A percentile compares a stretch with the other conserved stretches of the same genome.
Evolutionary conservation across 2,888 invertebrate genomes (phyloP).

Genomic region (Watsonalla binaria): DNA sequence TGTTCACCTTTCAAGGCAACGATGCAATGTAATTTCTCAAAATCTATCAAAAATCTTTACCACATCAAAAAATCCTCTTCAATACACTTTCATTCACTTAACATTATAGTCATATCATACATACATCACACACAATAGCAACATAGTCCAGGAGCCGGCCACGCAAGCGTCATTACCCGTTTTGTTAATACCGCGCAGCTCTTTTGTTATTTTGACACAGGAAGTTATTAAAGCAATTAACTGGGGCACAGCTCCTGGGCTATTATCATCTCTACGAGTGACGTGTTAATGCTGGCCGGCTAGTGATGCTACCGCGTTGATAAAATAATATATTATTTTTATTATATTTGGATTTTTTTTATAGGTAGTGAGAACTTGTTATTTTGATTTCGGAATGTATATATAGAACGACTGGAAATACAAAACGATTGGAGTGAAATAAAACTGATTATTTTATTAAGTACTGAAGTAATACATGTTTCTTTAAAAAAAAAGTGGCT

Average conservation of each 20-base stretch:
- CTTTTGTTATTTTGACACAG: slow-evolving; percentile 80
- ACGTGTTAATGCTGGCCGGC: slow-evolving; percentile 68
- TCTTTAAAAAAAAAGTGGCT: too few relatives aligned
- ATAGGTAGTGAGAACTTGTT: background rate
- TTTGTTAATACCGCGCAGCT: slow-evolving; percentile 67
- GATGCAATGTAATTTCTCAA: too few relatives aligned
- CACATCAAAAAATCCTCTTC: too few relatives aligned
- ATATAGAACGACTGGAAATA: too few relatives aligned
- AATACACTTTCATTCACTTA: too few relatives aligned
- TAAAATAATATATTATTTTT: slow-evolving; percentile 5
- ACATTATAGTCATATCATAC: too few relatives aligned
- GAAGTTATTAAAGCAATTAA: slow-evolving; percentile 80
- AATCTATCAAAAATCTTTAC: too few relatives aligned
- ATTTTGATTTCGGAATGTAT: too few relatives aligned
- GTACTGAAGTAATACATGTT: background rate
- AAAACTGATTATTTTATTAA: too few relatives aligned
- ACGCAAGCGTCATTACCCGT: slow-evolving; percentile 55
- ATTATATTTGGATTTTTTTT: background rate
- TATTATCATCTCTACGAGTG: slow-evolving; percentile 75
- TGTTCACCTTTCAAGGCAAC: too few relatives aligned
- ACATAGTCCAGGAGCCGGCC: slow-evolving; percentile 49
- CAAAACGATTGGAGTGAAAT: too few relatives aligned
- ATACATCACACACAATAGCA: slow-evolving; percentile 24
- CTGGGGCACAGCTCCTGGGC: slow-evolving; percentile 70
- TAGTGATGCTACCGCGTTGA: slow-evolving; percentile 50